phyloP scores from a whole-genome alignment of 2,113 vertebrate species.

The Heptranchias perlo region DNA sequence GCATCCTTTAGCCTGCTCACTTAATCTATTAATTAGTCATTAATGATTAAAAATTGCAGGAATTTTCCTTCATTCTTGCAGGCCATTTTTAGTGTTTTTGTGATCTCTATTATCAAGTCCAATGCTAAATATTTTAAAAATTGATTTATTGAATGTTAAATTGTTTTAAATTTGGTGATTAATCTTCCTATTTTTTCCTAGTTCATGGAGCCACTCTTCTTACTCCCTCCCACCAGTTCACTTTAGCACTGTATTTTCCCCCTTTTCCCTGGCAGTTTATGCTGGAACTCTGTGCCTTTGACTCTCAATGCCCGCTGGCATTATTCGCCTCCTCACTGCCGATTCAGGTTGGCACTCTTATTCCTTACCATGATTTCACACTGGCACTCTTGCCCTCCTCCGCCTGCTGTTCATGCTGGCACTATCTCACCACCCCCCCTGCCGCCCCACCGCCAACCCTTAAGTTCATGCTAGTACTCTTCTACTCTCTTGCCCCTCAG shows the following conservation, averaged over 20 bases:
- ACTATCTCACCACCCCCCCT: no score
- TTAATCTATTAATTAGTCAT: background rate
- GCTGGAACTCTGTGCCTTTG: background rate
- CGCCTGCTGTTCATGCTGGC: no score
- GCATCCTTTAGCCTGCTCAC: background rate
- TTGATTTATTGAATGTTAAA: background rate
- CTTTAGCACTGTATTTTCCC: background rate
- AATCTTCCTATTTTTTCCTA: background rate
- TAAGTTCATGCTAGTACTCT: no score
- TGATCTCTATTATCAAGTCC: background rate
- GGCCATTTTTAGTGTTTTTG: background rate
- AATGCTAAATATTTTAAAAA: background rate
- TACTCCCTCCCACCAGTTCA: background rate
- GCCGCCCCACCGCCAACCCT: no score
- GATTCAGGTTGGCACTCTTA: no score
- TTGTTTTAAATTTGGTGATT: background rate
- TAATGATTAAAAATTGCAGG: conserved; percentile 2
- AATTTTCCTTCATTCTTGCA: background rate
- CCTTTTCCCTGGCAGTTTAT: background rate
- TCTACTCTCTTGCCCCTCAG: no score
- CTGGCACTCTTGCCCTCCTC: no score
- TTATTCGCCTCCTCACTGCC: no score
- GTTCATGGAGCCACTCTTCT: background rate
- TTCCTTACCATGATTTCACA: no score
- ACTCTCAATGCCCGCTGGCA: no score